Evolutionary conservation across 1,140 invertebrate genomes (phyloP).

Genomic region (Ceratina calcarata): DNA sequence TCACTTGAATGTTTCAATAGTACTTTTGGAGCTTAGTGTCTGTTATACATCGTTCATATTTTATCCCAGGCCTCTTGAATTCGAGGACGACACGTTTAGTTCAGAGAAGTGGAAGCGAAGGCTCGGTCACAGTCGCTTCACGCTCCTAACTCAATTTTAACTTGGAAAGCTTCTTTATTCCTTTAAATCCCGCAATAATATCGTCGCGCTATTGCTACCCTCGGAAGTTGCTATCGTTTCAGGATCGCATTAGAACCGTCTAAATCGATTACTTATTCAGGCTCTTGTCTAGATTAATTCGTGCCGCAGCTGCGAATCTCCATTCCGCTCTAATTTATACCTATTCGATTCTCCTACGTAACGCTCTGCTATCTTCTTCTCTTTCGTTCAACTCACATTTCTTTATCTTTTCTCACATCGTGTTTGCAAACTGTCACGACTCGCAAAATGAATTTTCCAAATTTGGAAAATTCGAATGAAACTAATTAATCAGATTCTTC

Average conservation of each 20-base stretch:
- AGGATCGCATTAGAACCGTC: neutral
- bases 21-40: too few species aligned
- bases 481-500: too few species aligned
- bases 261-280: constrained; percentile 11
- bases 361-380: too few species aligned
- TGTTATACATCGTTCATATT: neutral
- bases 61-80: neutral
- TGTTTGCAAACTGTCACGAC: too few species aligned
- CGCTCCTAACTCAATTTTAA: constrained; percentile 50
- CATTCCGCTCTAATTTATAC: neutral
- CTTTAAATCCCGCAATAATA: constrained; percentile 26
- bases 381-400: too few species aligned
- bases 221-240: neutral
- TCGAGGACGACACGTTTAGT: neutral
- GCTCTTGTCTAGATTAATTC: neutral
- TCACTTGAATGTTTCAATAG: too few species aligned
- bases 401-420: too few species aligned
- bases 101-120: neutral
- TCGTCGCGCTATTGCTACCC: neutral
- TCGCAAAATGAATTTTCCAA: too few species aligned
- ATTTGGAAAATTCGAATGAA: too few species aligned
- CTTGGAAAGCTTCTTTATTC: constrained; percentile 40
- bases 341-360: too few species aligned
- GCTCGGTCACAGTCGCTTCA: constrained; percentile 20
- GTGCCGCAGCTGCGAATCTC: too few species aligned